A percentile compares a stretch with the other conserved stretches of the same genome.
These are phyloP conservation scores for Chymomyza caudatula DNA, from an alignment of 2,888 invertebrate genomes.

Conservation along the genomic window DNA sequence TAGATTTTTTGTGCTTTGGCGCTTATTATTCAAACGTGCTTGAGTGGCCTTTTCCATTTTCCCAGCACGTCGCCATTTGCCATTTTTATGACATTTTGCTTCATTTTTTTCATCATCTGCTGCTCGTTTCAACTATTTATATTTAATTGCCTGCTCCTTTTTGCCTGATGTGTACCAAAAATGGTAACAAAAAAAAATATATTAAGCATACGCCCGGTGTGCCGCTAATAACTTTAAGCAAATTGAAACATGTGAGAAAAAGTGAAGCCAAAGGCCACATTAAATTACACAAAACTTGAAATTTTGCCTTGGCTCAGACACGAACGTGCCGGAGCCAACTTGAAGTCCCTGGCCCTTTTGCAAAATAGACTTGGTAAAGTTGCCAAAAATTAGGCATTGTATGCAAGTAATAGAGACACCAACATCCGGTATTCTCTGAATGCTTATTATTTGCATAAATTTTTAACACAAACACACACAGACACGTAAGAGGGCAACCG, in stretches of 20 bases:
- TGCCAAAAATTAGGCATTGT: slow-evolving; percentile 46
- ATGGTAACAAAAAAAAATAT: not conserved
- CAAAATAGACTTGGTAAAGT: slow-evolving; percentile 28
- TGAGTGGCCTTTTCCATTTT: slow-evolving; percentile 9
- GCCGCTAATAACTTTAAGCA: slow-evolving; percentile 10
- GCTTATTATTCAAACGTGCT: slow-evolving; percentile 21
- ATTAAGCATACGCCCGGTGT: slow-evolving; percentile 5
- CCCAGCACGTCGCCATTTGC: slow-evolving; percentile 3
- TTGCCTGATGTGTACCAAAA: not conserved
- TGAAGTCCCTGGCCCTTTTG: not conserved
- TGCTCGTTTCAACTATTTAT: slow-evolving; percentile 45
- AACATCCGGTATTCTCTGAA: slow-evolving; percentile 33
- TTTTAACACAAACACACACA: slow-evolving; percentile 23
- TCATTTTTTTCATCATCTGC: not conserved
- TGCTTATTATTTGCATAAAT: slow-evolving; percentile 68
- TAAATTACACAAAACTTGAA: slow-evolving; percentile 38
- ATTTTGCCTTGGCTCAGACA: slow-evolving; percentile 9
- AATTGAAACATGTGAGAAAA: slow-evolving; percentile 12
- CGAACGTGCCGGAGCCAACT: too few species aligned
- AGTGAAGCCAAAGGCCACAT: slow-evolving; percentile 40
- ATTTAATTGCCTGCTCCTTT: slow-evolving; percentile 49
- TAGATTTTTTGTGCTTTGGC: not conserved
- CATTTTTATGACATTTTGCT: slow-evolving; percentile 2
- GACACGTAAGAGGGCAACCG: too few species aligned
- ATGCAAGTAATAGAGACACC: slow-evolving; percentile 65